phyloP scores from a whole-genome alignment of 2,113 vertebrate species.

The Chaetodon auriga region DNA sequence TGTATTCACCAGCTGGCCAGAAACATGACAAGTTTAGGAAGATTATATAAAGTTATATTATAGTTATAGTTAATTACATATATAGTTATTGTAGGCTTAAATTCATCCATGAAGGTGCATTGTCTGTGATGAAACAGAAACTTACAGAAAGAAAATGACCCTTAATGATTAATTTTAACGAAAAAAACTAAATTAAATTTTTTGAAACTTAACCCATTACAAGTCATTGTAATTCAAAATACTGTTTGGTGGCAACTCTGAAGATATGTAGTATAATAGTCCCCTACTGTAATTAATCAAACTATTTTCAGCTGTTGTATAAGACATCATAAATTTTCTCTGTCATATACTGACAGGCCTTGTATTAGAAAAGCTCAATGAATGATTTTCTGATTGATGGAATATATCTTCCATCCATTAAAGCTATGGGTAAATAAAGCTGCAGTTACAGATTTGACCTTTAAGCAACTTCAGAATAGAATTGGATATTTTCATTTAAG shows the following conservation, averaged over 20 bases:
- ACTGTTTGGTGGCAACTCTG: background rate
- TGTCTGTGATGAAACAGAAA: too few species aligned
- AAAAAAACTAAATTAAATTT: background rate
- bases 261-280: conserved; percentile 7
- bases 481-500: background rate
- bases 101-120: too few species aligned
- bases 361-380: conserved; percentile 43
- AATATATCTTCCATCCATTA: conserved; percentile 14
- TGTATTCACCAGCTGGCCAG: too few species aligned
- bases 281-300: conserved; percentile 15
- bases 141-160: too few species aligned
- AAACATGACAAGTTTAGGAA: too few species aligned
- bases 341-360: conserved; percentile 28
- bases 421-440: conserved; percentile 22
- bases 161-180: background rate
- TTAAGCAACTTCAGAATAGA: background rate
- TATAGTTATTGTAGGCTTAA: too few species aligned
- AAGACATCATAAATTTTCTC: conserved; percentile 32
- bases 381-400: conserved; percentile 42
- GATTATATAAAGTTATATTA: too few species aligned
- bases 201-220: background rate
- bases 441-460: conserved; percentile 33
- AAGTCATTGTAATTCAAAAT: conserved; percentile 16
- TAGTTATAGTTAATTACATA: too few species aligned
- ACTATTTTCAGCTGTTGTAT: conserved; percentile 37